Percentiles rank a stretch among this genome's conserved stretches.
phyloP scores from a whole-genome alignment of 2,797 vertebrate species.

The Falco cherrug region DNA sequence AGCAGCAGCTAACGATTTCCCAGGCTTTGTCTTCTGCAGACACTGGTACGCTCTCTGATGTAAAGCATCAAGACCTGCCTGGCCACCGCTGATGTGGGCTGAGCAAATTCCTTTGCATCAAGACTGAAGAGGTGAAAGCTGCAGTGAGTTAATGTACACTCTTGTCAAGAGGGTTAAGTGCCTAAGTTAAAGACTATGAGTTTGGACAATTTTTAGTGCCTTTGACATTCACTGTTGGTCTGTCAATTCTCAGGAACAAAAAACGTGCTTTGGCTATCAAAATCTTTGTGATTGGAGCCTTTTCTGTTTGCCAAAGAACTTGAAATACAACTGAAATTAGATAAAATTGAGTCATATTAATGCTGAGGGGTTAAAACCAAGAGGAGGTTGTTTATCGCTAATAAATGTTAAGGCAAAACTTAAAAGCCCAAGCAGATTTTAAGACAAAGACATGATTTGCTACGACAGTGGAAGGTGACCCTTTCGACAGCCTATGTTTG shows the following conservation, averaged over 20 bases:
- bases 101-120: not conserved
- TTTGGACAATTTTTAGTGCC: not conserved
- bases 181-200: not conserved
- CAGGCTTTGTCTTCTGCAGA: not conserved
- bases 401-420: not conserved
- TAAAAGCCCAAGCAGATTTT: not conserved
- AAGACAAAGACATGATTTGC: not conserved
- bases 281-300: not conserved
- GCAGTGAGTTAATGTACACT: accelerated
- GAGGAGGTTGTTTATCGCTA: not conserved
- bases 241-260: not conserved
- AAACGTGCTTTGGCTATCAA: not conserved
- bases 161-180: not conserved
- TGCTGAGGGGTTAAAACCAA: not conserved
- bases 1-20: not conserved
- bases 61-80: not conserved
- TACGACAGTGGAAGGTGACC: not conserved
- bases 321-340: not conserved
- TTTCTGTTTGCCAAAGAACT: not conserved
- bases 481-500: accelerated
- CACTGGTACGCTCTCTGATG: not conserved
- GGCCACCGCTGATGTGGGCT: not conserved
- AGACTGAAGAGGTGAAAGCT: not conserved
- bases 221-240: not conserved
- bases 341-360: not conserved